A percentile compares a stretch with the other conserved stretches of the same genome.
Evolutionary conservation across 2,797 vertebrate genomes (phyloP).

Genomic region (Hydrophis major): DNA sequence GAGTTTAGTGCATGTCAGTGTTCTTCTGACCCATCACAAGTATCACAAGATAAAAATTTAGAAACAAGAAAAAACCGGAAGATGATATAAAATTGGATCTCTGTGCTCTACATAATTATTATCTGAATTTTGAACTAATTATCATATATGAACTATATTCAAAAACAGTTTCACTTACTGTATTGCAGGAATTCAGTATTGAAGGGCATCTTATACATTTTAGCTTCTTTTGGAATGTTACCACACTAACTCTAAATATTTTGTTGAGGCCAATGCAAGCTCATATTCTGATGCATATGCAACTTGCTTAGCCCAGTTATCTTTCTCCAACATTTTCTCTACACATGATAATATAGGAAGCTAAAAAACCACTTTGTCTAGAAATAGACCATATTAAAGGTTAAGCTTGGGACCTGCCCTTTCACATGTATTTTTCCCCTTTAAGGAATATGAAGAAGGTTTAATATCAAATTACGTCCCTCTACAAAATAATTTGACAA

Average conservation of each 20-base stretch:
- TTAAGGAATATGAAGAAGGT: neutral
- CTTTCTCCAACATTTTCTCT: neutral
- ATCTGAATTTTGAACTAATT: neutral
- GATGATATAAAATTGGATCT: neutral
- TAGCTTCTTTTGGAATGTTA: neutral
- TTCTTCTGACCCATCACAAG: no score
- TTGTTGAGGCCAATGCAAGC: accelerated
- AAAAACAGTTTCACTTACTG: neutral
- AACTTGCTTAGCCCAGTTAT: neutral
- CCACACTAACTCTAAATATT: neutral
- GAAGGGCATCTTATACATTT: neutral
- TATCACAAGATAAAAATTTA: no score
- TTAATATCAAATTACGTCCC: slow-evolving; percentile 10
- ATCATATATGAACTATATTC: neutral
- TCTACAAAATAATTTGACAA: slow-evolving; percentile 5
- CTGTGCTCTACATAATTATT: neutral
- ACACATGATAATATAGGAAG: neutral
- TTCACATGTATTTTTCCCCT: neutral
- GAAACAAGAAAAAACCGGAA: neutral
- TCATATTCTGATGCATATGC: neutral
- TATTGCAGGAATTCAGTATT: neutral
- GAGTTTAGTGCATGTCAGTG: no score
- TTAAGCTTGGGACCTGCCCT: neutral
- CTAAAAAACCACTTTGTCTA: neutral
- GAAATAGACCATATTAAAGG: neutral